Conservation (phyloP, 2,113 vertebrate species). For the Eurystomus gularis region DNA sequence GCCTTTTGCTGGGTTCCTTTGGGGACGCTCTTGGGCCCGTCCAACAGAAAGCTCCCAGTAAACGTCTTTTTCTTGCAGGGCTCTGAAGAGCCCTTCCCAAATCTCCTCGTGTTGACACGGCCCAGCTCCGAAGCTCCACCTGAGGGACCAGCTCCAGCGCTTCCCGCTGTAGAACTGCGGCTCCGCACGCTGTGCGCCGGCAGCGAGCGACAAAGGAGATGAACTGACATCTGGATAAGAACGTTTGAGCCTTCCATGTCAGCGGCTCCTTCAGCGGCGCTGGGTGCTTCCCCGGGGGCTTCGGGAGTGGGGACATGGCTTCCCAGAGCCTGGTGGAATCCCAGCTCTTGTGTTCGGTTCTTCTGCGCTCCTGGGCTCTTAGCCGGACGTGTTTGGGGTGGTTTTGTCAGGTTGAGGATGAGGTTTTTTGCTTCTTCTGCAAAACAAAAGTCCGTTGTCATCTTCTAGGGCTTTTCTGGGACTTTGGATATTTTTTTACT, state of each 20-base stretch:
- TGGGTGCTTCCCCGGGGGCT: background rate
- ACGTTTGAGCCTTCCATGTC: background rate
- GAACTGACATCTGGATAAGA: background rate
- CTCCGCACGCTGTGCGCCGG: background rate
- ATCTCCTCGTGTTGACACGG: too few species aligned
- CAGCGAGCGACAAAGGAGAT: background rate
- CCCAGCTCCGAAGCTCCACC: too few species aligned
- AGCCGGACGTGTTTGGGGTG: fast-evolving
- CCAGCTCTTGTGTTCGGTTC: fast-evolving
- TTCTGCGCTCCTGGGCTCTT: background rate
- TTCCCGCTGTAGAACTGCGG: too few species aligned
- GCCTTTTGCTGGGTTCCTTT: too few species aligned
- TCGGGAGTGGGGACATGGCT: fast-evolving
- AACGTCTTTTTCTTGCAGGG: too few species aligned
- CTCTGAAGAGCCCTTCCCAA: too few species aligned
- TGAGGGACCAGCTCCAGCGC: too few species aligned
- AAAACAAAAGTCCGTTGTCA: background rate
- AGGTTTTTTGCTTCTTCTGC: background rate
- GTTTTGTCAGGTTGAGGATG: too few species aligned
- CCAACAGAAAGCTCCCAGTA: too few species aligned
- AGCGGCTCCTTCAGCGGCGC: background rate
- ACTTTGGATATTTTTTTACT: background rate
- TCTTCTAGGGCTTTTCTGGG: background rate
- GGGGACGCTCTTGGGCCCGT: too few species aligned
- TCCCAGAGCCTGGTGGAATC: background rate